Evolutionary conservation across 2,113 vertebrate species (phyloP).

Genomic region (Pelodiscus sinensis): DNA sequence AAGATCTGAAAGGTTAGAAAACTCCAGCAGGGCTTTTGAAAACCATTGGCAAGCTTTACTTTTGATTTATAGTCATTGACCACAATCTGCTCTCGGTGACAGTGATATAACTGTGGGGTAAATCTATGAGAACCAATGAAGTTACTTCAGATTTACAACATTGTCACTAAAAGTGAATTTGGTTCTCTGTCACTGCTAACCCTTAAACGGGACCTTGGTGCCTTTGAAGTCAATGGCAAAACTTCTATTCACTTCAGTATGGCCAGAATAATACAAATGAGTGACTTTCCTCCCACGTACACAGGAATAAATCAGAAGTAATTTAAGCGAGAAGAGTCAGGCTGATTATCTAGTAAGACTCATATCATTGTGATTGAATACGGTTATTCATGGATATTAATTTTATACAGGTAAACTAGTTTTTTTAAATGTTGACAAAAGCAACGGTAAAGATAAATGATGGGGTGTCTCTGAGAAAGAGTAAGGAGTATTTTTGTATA

Average conservation of each 20-base stretch:
- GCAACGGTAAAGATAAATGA: neutral
- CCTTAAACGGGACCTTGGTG: constrained; percentile 17
- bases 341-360: neutral
- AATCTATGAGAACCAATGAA: neutral
- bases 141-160: constrained; percentile 3
- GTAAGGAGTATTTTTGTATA: neutral
- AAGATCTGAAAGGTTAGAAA: neutral
- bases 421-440: neutral
- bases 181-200: constrained; percentile 10
- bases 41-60: neutral
- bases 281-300: neutral
- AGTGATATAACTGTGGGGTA: neutral
- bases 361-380: neutral
- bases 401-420: neutral
- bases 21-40: neutral
- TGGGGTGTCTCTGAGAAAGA: neutral
- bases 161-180: constrained; percentile 1
- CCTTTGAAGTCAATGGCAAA: neutral
- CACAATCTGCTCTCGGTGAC: neutral
- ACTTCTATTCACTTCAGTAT: neutral
- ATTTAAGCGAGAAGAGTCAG: neutral
- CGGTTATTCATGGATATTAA: neutral
- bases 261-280: neutral
- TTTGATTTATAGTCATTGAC: neutral
- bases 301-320: constrained; percentile 17